phyloP scores from a whole-genome alignment of 2,113 vertebrate species.

The Sciurus niger region DNA sequence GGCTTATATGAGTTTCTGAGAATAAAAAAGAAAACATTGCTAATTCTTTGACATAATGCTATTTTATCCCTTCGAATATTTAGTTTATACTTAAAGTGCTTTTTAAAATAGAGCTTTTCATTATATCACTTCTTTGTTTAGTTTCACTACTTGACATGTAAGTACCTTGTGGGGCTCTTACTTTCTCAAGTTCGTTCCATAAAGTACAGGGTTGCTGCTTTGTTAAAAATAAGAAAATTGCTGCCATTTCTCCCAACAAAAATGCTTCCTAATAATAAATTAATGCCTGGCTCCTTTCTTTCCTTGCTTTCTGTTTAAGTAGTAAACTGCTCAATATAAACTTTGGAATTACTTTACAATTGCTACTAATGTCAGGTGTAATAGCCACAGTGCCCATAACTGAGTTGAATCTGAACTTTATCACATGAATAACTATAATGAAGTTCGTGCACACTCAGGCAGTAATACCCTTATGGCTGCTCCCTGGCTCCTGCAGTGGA shows the following conservation, averaged over 20 bases:
- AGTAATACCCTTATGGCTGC: neutral
- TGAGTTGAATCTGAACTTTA: neutral
- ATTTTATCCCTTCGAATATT: slow-evolving; percentile 12
- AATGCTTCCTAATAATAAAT: slow-evolving; percentile 4
- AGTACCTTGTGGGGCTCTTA: neutral
- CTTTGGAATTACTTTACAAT: neutral
- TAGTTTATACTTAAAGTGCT: neutral
- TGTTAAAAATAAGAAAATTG: slow-evolving; percentile 20
- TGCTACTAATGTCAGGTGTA: neutral
- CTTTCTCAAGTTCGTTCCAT: neutral
- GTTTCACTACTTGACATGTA: neutral
- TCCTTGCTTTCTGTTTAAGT: slow-evolving; percentile 44
- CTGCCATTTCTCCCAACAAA: slow-evolving; percentile 2
- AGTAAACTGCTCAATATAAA: neutral
- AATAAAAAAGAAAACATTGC: neutral
- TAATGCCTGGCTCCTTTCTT: neutral
- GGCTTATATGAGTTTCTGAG: neutral
- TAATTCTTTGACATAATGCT: neutral
- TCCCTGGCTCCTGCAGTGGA: neutral
- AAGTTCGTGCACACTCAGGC: neutral
- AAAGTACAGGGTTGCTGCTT: neutral
- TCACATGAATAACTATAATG: neutral
- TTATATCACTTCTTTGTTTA: neutral
- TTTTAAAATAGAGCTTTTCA: neutral
- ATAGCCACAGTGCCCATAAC: neutral